Evolutionary conservation across 1,140 invertebrate genomes (phyloP).

Genomic region (Arion vulgaris): DNA sequence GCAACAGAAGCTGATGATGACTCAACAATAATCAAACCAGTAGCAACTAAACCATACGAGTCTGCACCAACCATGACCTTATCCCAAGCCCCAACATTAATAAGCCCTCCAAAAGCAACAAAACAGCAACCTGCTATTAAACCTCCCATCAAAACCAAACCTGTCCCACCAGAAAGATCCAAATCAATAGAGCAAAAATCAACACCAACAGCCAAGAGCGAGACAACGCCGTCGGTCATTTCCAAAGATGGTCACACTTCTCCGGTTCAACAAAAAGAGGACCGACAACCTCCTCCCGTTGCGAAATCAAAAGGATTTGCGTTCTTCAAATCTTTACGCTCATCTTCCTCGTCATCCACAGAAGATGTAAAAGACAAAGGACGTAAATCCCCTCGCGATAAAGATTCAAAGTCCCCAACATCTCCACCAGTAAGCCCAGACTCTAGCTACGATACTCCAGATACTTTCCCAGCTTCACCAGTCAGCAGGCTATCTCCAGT

Average conservation of each 20-base stretch:
- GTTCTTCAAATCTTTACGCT: conserved; percentile 30
- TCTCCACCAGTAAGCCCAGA: conserved; percentile 19
- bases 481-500: conserved; percentile 9
- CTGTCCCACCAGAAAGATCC: not conserved
- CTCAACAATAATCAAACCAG: not conserved
- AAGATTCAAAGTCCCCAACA: not conserved
- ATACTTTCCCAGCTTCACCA: conserved; percentile 28
- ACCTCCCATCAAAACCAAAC: not conserved
- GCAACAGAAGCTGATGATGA: conserved; percentile 30
- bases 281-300: not conserved
- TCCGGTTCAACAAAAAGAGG: not conserved
- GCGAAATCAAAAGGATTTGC: conserved; percentile 23
- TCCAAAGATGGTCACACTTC: not conserved
- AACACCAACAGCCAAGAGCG: not conserved
- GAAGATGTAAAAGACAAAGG: conserved; percentile 28
- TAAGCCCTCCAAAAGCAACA: not conserved
- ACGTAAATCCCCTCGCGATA: not conserved
- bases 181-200: not conserved
- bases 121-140: not conserved
- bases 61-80: not conserved
- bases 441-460: conserved; percentile 31
- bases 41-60: conserved; percentile 23
- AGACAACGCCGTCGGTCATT: not conserved
- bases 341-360: conserved; percentile 32
- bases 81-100: conserved; percentile 8